Evolutionary conservation across 2,113 vertebrate genomes (phyloP).

Genomic region (Cheirogaleus medius): DNA sequence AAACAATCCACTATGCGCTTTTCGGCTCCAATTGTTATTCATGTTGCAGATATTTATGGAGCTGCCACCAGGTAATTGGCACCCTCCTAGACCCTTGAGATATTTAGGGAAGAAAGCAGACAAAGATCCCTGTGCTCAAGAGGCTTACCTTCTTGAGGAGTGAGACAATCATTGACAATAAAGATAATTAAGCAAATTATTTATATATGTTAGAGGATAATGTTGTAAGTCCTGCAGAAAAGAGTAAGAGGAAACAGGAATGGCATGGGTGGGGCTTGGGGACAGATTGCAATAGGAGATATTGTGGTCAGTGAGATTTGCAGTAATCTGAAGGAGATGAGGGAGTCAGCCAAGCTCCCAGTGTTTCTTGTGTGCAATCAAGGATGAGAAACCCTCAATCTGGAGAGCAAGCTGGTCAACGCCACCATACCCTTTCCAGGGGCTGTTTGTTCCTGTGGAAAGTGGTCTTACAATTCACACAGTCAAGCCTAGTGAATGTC

Average conservation of each 20-base stretch:
- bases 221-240: neutral
- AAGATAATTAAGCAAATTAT: neutral
- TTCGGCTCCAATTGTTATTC: neutral
- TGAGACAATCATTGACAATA: neutral
- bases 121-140: neutral
- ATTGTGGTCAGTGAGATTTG: neutral
- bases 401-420: neutral
- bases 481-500: neutral
- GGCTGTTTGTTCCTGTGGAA: neutral
- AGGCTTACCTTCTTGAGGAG: neutral
- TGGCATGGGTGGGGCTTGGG: fast-evolving
- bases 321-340: neutral
- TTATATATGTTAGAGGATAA: neutral
- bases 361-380: neutral
- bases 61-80: neutral
- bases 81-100: neutral
- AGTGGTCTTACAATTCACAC: neutral
- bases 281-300: neutral
- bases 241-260: neutral
- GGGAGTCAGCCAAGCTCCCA: neutral
- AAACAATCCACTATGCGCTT: neutral
- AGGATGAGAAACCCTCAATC: neutral
- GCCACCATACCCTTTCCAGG: neutral
- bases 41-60: neutral
- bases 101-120: neutral